Conservation (phyloP, 2,888 invertebrate genomes). For the Homarus gammarus region DNA sequence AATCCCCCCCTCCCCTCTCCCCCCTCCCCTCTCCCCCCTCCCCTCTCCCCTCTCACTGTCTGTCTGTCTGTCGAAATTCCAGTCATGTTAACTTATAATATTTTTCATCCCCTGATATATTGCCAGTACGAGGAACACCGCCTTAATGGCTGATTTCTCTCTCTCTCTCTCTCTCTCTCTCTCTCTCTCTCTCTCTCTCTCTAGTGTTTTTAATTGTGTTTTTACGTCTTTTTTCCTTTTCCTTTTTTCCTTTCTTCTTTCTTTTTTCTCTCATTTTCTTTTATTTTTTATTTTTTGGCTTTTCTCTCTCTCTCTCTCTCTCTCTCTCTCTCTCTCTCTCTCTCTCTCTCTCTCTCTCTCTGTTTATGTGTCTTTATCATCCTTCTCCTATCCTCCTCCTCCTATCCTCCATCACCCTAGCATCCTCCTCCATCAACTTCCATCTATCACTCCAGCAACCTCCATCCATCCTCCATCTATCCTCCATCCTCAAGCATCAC, state of each 20-base stretch:
- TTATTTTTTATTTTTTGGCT: background rate
- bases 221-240: background rate
- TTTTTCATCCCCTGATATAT: too few species aligned
- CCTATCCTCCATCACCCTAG: background rate
- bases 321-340: background rate
- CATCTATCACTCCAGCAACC: background rate
- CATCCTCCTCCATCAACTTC: background rate
- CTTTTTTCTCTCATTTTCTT: too few species aligned
- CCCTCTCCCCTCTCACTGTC: too few species aligned
- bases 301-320: too few species aligned
- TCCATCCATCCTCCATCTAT: background rate
- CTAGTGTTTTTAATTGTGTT: background rate
- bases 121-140: too few species aligned
- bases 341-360: conserved; percentile 4
- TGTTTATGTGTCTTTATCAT: background rate
- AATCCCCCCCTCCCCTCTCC: background rate
- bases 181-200: background rate
- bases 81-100: too few species aligned
- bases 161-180: too few species aligned
- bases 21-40: background rate
- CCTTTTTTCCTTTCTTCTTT: background rate
- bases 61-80: too few species aligned
- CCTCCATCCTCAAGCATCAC: too few species aligned
- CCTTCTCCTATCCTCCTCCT: background rate
- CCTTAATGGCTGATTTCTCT: too few species aligned